Percentiles rank a stretch among this genome's conserved stretches.
phyloP scores from a whole-genome alignment of 2,888 invertebrate genomes.

The Choristoneura rosaceana region DNA sequence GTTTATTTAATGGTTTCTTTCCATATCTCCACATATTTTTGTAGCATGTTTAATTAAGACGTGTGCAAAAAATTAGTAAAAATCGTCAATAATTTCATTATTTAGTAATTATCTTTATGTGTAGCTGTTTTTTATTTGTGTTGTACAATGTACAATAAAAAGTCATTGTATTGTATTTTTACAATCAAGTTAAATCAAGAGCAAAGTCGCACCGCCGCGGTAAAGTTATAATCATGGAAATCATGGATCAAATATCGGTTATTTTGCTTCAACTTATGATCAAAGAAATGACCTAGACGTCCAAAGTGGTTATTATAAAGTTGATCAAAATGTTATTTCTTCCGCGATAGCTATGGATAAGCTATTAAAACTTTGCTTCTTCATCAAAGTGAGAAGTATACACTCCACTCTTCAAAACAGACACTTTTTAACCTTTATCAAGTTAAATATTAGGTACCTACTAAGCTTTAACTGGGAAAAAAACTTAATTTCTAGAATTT shows the following conservation, averaged over 20 bases:
- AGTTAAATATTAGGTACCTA: neutral
- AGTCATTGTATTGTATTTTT: no score
- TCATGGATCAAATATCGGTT: constrained; percentile 9
- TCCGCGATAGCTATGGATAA: constrained; percentile 14
- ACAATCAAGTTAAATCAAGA: neutral
- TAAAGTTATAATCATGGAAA: constrained; percentile 1
- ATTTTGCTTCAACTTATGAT: constrained; percentile 6
- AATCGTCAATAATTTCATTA: no score
- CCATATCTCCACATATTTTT: no score
- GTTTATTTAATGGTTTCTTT: no score
- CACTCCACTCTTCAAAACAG: neutral
- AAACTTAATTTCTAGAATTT: no score
- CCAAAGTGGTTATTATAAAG: constrained; percentile 18
- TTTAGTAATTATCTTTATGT: no score
- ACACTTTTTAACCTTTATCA: neutral
- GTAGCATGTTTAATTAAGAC: no score
- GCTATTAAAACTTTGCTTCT: constrained; percentile 21
- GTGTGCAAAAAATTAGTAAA: no score
- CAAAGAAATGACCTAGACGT: constrained; percentile 12
- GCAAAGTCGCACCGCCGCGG: neutral
- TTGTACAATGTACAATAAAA: no score
- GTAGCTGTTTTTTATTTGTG: no score
- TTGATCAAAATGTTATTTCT: constrained; percentile 21
- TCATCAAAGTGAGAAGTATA: constrained; percentile 12
- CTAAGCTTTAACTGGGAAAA: no score